These are phyloP conservation scores for Cryptomyrus ogoouensis DNA, from an alignment of 2,113 vertebrate species.

Conservation along the genomic window DNA sequence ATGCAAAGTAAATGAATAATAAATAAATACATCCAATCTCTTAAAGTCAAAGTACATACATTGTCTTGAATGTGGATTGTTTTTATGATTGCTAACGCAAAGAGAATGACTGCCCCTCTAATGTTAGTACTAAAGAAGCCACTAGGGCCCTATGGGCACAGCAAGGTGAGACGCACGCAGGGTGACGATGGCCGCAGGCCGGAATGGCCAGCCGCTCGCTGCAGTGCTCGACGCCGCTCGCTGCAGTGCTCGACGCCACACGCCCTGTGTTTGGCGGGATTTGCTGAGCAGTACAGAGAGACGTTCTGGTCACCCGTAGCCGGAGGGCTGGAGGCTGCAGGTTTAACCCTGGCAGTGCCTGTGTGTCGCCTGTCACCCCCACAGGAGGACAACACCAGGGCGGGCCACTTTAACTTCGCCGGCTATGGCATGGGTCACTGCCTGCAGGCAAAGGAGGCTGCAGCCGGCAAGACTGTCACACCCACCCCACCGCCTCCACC, in stretches of 20 bases:
- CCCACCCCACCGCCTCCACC: constrained; percentile 60
- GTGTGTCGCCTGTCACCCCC: constrained; percentile 35
- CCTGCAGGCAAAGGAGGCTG: constrained; percentile 82
- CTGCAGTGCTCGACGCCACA: too few relatives aligned
- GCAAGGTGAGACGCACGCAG: neutral
- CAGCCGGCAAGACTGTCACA: constrained; percentile 70
- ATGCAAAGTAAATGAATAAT: neutral
- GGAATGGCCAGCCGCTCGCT: neutral
- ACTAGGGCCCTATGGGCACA: neutral
- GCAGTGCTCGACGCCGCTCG: too few relatives aligned
- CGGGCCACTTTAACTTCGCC: constrained; percentile 88
- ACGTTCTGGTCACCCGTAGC: neutral
- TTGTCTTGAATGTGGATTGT: neutral
- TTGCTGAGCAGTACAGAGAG: neutral
- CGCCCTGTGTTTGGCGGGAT: neutral
- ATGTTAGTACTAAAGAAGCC: constrained; percentile 5
- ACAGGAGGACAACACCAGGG: constrained; percentile 86
- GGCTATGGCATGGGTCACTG: constrained; percentile 88
- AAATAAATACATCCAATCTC: neutral
- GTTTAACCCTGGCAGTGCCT: constrained; percentile 24
- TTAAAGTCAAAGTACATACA: neutral
- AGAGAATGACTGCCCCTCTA: neutral
- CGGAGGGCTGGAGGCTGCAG: neutral
- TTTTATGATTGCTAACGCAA: neutral
- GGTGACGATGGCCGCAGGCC: neutral